Percentiles rank a stretch among this genome's conserved stretches.
These are phyloP conservation scores for Hypomecis atomaria DNA, from an alignment of 2,888 invertebrate species.

Conservation along the genomic window DNA sequence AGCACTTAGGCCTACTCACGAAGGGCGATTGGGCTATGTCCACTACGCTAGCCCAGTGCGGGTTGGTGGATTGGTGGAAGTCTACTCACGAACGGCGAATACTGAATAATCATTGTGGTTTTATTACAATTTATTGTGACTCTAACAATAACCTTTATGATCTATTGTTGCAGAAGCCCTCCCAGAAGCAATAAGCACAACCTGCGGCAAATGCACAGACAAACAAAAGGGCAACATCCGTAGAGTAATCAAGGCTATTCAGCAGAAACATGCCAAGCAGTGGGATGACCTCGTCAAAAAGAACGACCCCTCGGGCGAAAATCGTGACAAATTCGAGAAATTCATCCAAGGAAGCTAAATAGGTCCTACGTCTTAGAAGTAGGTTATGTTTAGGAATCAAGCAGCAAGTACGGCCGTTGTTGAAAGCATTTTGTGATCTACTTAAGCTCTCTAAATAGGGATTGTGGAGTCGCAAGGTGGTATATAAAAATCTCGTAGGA, in stretches of 20 bases:
- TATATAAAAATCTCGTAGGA: background rate
- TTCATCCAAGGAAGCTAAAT: conserved; percentile 71
- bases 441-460: conserved; percentile 31
- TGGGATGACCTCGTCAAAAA: conserved; percentile 89
- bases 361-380: conserved; percentile 23
- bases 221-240: conserved; percentile 85
- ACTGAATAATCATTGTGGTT: too few species aligned
- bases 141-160: too few species aligned
- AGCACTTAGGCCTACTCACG: too few species aligned
- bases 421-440: conserved; percentile 35
- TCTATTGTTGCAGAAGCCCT: conserved; percentile 83
- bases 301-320: conserved; percentile 88
- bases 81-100: too few species aligned
- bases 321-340: conserved; percentile 86
- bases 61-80: too few species aligned
- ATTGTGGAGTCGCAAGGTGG: conserved; percentile 4
- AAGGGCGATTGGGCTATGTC: too few species aligned
- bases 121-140: too few species aligned
- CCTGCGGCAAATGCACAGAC: conserved; percentile 88
- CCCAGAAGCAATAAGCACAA: conserved; percentile 88
- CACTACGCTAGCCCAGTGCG: too few species aligned
- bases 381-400: conserved; percentile 21
- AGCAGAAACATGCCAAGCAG: conserved; percentile 86
- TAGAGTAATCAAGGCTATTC: conserved; percentile 88
- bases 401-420: conserved; percentile 5